Conservation (phyloP, 2,113 vertebrate species). For the Lasiurus borealis region DNA sequence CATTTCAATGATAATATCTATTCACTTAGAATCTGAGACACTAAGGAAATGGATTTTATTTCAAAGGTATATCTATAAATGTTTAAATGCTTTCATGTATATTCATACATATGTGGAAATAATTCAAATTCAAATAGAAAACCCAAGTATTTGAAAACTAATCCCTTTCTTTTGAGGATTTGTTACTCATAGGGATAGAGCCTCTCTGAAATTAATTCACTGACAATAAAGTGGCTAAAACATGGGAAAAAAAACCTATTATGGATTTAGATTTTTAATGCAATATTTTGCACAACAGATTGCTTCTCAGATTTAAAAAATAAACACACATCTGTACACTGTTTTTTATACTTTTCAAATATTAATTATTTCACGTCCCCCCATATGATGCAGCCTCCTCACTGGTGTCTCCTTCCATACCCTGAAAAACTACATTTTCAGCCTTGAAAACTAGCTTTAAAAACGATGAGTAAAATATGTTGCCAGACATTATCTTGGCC, state of each 20-base stretch:
- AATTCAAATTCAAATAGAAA: conserved; percentile 11
- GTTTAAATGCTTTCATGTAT: neutral
- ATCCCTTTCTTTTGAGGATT: neutral
- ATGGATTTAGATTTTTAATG: neutral
- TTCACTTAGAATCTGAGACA: neutral
- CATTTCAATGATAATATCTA: neutral
- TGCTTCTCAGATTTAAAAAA: neutral
- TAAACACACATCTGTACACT: neutral
- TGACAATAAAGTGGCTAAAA: neutral
- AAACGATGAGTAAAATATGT: neutral
- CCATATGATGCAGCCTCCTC: neutral
- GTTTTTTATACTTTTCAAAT: conserved; percentile 29
- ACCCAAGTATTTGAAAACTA: neutral
- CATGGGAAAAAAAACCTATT: neutral
- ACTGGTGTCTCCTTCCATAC: neutral
- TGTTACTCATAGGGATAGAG: neutral
- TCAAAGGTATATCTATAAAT: neutral
- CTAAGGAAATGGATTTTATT: neutral
- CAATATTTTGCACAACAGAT: neutral
- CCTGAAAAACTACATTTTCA: neutral
- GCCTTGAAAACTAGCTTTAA: neutral
- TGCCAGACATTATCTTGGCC: neutral
- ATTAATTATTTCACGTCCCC: neutral
- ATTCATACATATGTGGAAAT: neutral
- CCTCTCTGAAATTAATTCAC: neutral